A percentile compares a stretch with the other conserved stretches of the same genome.
Conservation (phyloP, 1,140 invertebrate species). For the Heterodera schachtii region DNA sequence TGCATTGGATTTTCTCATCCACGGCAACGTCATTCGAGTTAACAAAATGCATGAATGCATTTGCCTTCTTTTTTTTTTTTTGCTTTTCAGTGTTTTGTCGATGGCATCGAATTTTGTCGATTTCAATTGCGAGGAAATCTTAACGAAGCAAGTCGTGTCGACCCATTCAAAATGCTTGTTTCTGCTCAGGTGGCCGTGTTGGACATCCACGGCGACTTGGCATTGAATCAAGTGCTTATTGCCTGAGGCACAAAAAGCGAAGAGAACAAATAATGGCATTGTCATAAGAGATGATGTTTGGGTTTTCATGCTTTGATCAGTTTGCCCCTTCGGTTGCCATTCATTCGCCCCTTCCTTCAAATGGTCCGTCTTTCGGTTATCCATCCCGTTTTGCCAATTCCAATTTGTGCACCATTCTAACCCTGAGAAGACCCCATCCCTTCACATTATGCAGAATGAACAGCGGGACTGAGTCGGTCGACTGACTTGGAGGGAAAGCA, state of each 20-base stretch:
- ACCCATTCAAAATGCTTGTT: background rate
- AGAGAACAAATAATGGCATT: background rate
- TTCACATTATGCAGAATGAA: too few species aligned
- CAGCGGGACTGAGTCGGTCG: too few species aligned
- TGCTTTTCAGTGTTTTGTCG: conserved; percentile 36
- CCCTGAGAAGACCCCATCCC: too few species aligned
- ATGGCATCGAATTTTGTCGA: conserved; percentile 26
- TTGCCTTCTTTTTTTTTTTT: background rate
- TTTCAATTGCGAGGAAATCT: conserved; percentile 17
- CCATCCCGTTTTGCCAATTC: too few species aligned
- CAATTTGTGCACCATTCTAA: too few species aligned
- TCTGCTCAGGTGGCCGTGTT: conserved; percentile 9
- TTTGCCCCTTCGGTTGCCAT: too few species aligned
- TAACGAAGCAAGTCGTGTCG: background rate
- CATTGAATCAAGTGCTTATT: conserved; percentile 34
- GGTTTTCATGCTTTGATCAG: too few species aligned
- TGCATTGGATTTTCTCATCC: conserved; percentile 31
- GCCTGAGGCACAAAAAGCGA: conserved; percentile 15
- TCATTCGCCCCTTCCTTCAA: too few species aligned
- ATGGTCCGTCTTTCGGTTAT: too few species aligned
- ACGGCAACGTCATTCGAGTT: conserved; percentile 26
- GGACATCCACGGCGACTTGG: conserved; percentile 30
- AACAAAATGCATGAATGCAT: background rate
- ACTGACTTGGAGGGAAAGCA: too few species aligned
- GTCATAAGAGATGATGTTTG: too few species aligned